Percentiles rank a stretch among this genome's conserved stretches.
phyloP scores from a whole-genome alignment of 1,140 invertebrate species.

The Drosophila sp. region DNA sequence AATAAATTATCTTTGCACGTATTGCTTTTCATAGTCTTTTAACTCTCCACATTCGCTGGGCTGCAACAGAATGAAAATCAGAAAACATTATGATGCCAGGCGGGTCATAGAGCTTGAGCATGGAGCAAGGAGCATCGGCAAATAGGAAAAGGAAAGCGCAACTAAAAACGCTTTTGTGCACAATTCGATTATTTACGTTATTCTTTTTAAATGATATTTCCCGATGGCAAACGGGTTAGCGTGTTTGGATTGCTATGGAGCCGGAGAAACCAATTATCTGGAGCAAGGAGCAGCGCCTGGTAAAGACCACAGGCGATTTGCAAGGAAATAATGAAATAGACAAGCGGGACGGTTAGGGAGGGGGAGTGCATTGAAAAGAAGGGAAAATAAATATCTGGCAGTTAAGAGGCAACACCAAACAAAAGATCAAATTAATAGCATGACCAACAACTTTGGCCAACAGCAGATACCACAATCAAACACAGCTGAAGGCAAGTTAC shows the following conservation, averaged over 20 bases:
- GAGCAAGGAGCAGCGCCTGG: slow-evolving; percentile 42
- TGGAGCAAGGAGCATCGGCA: not conserved
- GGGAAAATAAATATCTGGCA: slow-evolving; percentile 43
- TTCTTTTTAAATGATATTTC: slow-evolving; percentile 78
- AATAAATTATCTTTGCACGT: slow-evolving; percentile 32
- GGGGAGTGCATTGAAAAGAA: slow-evolving; percentile 24
- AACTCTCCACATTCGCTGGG: not conserved
- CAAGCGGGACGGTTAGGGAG: not conserved
- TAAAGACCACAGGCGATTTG: slow-evolving; percentile 52
- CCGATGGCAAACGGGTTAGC: slow-evolving; percentile 45
- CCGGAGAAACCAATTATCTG: slow-evolving; percentile 69
- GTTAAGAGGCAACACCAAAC: slow-evolving; percentile 57
- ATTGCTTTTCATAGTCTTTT: not conserved
- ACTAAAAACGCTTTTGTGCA: slow-evolving; percentile 69
- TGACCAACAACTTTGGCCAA: slow-evolving; percentile 32
- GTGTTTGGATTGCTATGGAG: slow-evolving; percentile 42
- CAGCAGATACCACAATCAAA: slow-evolving; percentile 35
- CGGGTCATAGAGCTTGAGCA: not conserved
- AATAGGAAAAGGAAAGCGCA: slow-evolving; percentile 39
- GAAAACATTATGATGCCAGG: not conserved
- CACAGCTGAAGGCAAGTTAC: slow-evolving; percentile 54
- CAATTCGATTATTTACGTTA: slow-evolving; percentile 80
- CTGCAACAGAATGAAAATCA: not conserved
- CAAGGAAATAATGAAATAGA: slow-evolving; percentile 55
- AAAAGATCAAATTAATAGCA: slow-evolving; percentile 81